phyloP scores from a whole-genome alignment of 2,797 vertebrate genomes.

The Rachycentron canadum region DNA sequence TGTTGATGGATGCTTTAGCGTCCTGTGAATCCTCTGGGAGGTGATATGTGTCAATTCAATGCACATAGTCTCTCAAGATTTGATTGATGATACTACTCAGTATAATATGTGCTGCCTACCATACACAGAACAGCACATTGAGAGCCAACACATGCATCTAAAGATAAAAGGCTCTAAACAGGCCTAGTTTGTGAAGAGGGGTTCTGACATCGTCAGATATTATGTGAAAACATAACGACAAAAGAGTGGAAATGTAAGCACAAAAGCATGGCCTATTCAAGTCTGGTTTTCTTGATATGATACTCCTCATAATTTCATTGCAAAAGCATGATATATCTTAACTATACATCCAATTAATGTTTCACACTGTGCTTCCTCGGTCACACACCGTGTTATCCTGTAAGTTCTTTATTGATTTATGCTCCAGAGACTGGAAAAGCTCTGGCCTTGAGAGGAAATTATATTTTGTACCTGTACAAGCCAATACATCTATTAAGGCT shows the following conservation, averaged over 20 bases:
- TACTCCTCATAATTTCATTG: not conserved
- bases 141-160: slow-evolving; percentile 20
- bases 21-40: slow-evolving; percentile 31
- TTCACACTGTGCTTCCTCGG: slow-evolving; percentile 28
- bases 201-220: slow-evolving; percentile 4
- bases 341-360: slow-evolving; percentile 44
- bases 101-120: slow-evolving; percentile 17
- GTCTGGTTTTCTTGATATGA: slow-evolving; percentile 1
- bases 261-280: slow-evolving; percentile 10
- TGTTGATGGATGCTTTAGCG: slow-evolving; percentile 51
- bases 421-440: slow-evolving; percentile 45
- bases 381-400: slow-evolving; percentile 44
- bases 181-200: not conserved
- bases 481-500: slow-evolving; percentile 58
- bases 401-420: slow-evolving; percentile 67
- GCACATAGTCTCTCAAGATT: slow-evolving; percentile 39
- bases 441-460: slow-evolving; percentile 49
- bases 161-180: slow-evolving; percentile 24
- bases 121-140: slow-evolving; percentile 12
- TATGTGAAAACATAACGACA: slow-evolving; percentile 16
- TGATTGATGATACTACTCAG: slow-evolving; percentile 50
- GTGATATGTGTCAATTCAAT: slow-evolving; percentile 50
- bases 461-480: slow-evolving; percentile 53
- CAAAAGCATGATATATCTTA: slow-evolving; percentile 27
- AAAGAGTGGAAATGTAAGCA: not conserved